Evolutionary conservation across 2,113 vertebrate species (phyloP).

Genomic region (Raja brachyura): DNA sequence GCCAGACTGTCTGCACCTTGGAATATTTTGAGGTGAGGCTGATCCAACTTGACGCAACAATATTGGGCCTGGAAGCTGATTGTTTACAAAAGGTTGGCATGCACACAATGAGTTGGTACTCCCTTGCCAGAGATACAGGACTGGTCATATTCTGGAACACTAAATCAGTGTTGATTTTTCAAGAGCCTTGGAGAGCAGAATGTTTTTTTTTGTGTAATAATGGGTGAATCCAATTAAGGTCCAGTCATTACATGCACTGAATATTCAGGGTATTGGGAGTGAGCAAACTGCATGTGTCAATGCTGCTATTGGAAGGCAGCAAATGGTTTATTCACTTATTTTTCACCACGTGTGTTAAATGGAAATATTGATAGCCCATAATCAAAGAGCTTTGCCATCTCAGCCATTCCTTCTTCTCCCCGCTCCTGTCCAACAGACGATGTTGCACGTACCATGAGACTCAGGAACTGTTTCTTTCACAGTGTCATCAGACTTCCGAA

Average conservation of each 20-base stretch:
- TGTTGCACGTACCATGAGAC: too few species aligned
- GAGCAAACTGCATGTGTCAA: not conserved
- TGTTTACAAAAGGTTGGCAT: not conserved
- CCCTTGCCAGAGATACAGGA: not conserved
- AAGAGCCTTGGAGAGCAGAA: too few species aligned
- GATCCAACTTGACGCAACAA: not conserved
- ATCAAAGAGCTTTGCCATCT: too few species aligned
- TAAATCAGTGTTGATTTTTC: not conserved
- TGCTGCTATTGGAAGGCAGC: too few species aligned
- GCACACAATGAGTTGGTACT: not conserved
- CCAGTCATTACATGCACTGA: too few species aligned
- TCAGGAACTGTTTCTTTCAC: too few species aligned
- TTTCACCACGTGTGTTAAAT: too few species aligned
- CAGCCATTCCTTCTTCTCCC: too few species aligned
- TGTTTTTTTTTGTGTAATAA: not conserved
- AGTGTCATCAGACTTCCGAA: too few species aligned
- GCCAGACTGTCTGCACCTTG: not conserved
- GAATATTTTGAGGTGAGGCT: not conserved
- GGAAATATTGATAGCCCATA: too few species aligned
- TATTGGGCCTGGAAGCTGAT: not conserved
- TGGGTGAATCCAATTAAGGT: not conserved
- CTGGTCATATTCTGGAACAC: not conserved
- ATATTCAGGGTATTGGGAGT: not conserved
- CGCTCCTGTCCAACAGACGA: too few species aligned
- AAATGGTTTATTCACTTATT: not conserved